A percentile compares a stretch with the other conserved stretches of the same genome.
These are phyloP conservation scores for Sarcophaga variegata DNA, from an alignment of 2,888 invertebrate genomes.

Conservation along the genomic window DNA sequence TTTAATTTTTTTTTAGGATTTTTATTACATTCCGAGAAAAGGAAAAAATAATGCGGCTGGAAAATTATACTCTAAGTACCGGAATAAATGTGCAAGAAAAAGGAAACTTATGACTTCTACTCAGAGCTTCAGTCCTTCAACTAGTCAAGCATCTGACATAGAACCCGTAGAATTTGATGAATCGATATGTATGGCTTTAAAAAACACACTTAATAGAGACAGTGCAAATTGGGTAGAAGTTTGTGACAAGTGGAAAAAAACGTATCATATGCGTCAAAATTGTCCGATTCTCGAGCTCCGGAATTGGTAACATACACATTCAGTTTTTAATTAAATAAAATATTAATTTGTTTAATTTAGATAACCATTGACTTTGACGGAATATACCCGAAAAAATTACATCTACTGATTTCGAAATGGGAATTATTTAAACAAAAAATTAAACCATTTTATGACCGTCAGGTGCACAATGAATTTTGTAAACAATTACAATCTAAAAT, in stretches of 20 bases:
- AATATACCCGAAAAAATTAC: not conserved
- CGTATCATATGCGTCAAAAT: constrained; percentile 33
- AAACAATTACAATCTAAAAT: constrained; percentile 1
- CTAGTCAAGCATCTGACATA: not conserved
- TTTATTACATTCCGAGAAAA: constrained; percentile 15
- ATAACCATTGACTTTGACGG: constrained; percentile 18
- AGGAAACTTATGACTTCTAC: constrained; percentile 16
- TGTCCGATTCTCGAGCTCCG: constrained; percentile 15
- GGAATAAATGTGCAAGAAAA: constrained; percentile 16
- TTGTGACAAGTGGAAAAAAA: constrained; percentile 12
- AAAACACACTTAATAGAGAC: constrained; percentile 4
- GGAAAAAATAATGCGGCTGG: constrained; percentile 11
- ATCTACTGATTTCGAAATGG: constrained; percentile 8
- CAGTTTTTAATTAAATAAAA: not conserved
- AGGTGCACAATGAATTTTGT: not conserved
- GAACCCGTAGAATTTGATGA: constrained; percentile 31
- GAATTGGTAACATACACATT: constrained; percentile 31
- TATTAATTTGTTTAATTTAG: constrained; percentile 10
- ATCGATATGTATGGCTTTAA: constrained; percentile 18
- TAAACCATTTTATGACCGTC: not conserved
- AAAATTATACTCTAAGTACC: constrained; percentile 2
- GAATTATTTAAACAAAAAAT: constrained; percentile 22
- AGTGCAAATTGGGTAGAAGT: constrained; percentile 18
- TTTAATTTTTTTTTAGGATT: constrained; percentile 5
- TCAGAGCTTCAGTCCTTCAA: not conserved